phyloP scores from a whole-genome alignment of 1,140 invertebrate species.

The Diplogasteroides magnus region DNA sequence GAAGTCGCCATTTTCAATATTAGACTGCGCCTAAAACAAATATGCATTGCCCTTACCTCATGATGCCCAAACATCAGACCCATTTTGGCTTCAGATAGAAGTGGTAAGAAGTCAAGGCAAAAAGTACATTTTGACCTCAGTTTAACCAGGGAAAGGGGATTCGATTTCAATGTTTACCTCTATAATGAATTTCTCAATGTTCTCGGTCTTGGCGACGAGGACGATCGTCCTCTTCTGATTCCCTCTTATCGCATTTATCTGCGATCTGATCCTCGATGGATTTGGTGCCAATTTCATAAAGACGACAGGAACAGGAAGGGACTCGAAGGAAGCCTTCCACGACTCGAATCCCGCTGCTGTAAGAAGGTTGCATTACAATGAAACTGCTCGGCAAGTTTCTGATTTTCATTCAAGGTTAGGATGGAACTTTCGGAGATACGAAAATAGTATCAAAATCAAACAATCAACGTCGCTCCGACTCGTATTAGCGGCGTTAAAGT shows the following conservation, averaged over 20 bases:
- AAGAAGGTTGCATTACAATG: constrained; percentile 10
- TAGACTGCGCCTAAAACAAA: constrained; percentile 17
- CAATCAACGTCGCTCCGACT: too few relatives aligned
- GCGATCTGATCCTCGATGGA: neutral
- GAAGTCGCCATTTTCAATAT: constrained; percentile 23
- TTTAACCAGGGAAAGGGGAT: too few relatives aligned
- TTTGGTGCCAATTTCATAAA: constrained; percentile 12
- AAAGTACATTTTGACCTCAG: too few relatives aligned
- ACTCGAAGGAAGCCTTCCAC: constrained; percentile 13
- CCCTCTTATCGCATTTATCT: constrained; percentile 6
- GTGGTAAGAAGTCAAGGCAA: too few relatives aligned
- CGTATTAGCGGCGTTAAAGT: too few relatives aligned
- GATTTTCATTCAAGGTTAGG: too few relatives aligned
- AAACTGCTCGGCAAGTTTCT: too few relatives aligned
- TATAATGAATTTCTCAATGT: constrained; percentile 22
- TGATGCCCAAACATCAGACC: neutral
- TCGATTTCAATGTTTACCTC: neutral
- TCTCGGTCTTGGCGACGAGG: constrained; percentile 28
- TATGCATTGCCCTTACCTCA: neutral
- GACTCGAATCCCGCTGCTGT: constrained; percentile 13
- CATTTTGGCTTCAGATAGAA: too few relatives aligned
- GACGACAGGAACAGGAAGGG: neutral
- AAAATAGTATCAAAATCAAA: too few relatives aligned
- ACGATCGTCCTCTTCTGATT: constrained; percentile 16
- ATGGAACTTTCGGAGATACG: too few relatives aligned